phyloP scores from a whole-genome alignment of 2,113 vertebrate genomes.

The Gallinago media region DNA sequence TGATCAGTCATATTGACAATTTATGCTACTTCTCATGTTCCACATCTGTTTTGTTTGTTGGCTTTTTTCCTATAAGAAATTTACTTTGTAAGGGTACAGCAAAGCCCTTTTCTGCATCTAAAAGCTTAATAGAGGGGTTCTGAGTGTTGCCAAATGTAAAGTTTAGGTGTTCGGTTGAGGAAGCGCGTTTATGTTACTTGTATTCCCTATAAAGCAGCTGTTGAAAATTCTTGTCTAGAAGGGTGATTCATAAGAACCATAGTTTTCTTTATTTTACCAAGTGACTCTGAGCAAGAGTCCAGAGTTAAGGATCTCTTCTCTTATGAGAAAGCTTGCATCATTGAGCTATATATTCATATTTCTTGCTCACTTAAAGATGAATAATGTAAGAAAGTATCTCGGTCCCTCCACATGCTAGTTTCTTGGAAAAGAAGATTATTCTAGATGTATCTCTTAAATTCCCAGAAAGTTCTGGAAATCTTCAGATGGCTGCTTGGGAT shows the following conservation, averaged over 20 bases:
- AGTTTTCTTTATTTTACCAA: neutral
- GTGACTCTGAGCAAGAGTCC: neutral
- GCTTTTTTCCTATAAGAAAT: neutral
- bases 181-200: neutral
- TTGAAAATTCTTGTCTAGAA: neutral
- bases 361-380: neutral
- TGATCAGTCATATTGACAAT: neutral
- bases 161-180: neutral
- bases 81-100: neutral
- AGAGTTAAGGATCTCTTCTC: neutral
- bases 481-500: neutral
- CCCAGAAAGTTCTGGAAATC: neutral
- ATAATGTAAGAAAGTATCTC: neutral
- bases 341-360: neutral
- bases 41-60: neutral
- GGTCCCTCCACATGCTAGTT: neutral
- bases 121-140: neutral
- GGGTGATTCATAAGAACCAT: neutral
- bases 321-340: neutral
- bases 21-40: neutral
- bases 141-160: neutral
- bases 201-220: neutral
- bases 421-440: neutral
- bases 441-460: neutral
- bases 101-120: neutral